phyloP scores from a whole-genome alignment of 1,140 invertebrate species.

The Forficula auricularia region DNA sequence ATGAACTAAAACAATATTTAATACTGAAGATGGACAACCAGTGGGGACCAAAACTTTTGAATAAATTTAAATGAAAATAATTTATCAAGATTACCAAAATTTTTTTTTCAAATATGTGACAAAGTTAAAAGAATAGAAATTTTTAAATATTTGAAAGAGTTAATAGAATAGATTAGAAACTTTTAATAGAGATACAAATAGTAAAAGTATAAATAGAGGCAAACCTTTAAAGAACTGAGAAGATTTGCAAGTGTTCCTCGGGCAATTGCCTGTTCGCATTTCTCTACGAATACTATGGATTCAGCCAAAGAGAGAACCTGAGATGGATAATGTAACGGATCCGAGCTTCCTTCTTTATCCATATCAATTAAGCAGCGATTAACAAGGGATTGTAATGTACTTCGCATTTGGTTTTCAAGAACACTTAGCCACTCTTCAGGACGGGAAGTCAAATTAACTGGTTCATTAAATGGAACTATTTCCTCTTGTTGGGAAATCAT shows the following conservation, averaged over 20 bases:
- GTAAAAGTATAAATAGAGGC: no score
- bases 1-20: no score
- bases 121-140: no score
- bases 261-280: constrained; percentile 62
- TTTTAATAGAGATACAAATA: no score
- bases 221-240: constrained; percentile 23
- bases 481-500: constrained; percentile 73
- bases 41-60: no score
- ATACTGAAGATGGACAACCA: no score
- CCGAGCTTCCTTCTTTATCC: constrained; percentile 33
- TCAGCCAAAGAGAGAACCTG: constrained; percentile 61
- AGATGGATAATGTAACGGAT: constrained; percentile 64
- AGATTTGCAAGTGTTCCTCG: constrained; percentile 39
- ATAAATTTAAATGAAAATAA: no score
- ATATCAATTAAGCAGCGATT: constrained; percentile 47
- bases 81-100: no score
- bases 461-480: constrained; percentile 52
- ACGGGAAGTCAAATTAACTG: constrained; percentile 47
- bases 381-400: constrained; percentile 49
- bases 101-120: no score
- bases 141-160: no score
- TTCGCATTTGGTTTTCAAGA: constrained; percentile 6
- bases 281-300: constrained; percentile 61
- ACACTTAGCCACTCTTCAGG: no score
- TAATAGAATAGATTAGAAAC: no score